A percentile compares a stretch with the other conserved stretches of the same genome.
Conservation (phyloP, 2,113 vertebrate species). For the Pollimyrus isidori region DNA sequence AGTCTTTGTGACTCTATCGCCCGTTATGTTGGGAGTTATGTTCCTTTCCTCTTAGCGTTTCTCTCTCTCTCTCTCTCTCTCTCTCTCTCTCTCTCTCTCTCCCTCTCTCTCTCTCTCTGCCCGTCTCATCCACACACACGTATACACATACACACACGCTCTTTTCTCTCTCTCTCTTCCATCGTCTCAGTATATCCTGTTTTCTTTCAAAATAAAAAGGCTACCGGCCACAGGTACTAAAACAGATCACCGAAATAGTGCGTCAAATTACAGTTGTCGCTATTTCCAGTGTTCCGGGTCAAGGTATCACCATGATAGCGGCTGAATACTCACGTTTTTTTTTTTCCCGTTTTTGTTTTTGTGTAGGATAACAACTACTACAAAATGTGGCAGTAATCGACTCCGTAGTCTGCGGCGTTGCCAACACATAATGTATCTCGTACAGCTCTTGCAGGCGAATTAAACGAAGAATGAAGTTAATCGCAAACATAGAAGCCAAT, state of each 20-base stretch:
- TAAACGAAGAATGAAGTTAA: background rate
- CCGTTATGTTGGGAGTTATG: background rate
- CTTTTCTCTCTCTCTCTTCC: background rate
- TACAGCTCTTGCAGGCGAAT: background rate
- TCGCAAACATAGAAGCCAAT: background rate
- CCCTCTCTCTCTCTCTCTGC: background rate
- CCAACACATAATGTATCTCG: background rate
- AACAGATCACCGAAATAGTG: slow-evolving; percentile 5
- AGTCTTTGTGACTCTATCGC: slow-evolving; percentile 1
- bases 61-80: background rate
- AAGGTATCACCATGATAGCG: background rate
- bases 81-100: background rate
- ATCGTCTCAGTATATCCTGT: background rate
- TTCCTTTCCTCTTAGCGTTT: background rate
- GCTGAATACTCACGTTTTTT: background rate
- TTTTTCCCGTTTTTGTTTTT: background rate
- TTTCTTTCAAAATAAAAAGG: slow-evolving; percentile 5
- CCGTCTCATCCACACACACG: background rate
- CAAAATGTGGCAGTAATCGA: background rate
- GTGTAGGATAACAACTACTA: background rate
- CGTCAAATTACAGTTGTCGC: slow-evolving; percentile 13
- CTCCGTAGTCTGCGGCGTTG: background rate
- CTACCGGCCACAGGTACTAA: slow-evolving; percentile 17
- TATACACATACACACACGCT: background rate
- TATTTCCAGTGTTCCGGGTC: slow-evolving; percentile 7